A percentile compares a stretch with the other conserved stretches of the same genome.
These are phyloP conservation scores for Tragelaphus eurycerus DNA, from an alignment of 2,797 vertebrate species.

Conservation along the genomic window DNA sequence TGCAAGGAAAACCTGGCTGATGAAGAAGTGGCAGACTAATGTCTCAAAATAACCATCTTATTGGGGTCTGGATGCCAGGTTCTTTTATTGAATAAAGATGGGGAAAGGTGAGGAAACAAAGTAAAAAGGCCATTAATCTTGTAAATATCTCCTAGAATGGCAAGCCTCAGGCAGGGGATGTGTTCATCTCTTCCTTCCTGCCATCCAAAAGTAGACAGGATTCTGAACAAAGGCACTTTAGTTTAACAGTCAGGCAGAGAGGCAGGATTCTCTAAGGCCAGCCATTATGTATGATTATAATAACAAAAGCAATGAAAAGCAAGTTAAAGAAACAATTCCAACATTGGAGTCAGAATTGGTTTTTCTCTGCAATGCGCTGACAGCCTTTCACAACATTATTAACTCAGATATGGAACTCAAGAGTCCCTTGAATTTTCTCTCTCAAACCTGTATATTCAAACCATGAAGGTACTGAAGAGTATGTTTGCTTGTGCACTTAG, in stretches of 20 bases:
- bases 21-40: not conserved
- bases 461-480: not conserved
- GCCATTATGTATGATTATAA: not conserved
- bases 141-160: not conserved
- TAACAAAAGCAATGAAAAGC: not conserved
- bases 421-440: not conserved
- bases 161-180: not conserved
- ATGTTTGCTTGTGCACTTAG: not conserved
- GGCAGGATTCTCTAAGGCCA: not conserved
- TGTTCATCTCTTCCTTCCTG: not conserved
- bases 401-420: not conserved
- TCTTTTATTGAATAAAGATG: not conserved
- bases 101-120: not conserved
- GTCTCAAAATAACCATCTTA: not conserved
- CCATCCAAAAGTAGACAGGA: not conserved
- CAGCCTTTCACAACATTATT: not conserved
- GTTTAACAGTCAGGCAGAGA: not conserved
- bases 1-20: not conserved
- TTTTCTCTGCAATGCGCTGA: not conserved
- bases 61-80: not conserved
- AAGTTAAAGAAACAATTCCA: not conserved
- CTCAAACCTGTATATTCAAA: not conserved
- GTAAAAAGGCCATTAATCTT: not conserved
- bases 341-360: not conserved
- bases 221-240: not conserved